These are phyloP conservation scores for Sparidentex hasta DNA, from an alignment of 2,797 vertebrate species.

Conservation along the genomic window DNA sequence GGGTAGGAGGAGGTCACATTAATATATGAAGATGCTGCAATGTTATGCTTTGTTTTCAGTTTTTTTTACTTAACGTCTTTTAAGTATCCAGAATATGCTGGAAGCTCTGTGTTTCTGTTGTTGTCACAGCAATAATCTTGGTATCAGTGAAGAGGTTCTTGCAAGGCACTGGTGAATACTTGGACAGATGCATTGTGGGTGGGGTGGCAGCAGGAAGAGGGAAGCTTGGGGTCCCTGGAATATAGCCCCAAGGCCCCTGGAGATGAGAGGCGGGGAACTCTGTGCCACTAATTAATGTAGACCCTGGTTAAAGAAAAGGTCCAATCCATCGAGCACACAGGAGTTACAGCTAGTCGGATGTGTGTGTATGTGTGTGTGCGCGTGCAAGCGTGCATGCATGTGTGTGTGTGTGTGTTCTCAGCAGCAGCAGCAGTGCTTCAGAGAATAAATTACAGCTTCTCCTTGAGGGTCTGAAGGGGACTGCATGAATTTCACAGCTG, in stretches of 20 bases:
- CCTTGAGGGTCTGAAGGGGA: conserved; percentile 68
- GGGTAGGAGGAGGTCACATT: conserved; percentile 9
- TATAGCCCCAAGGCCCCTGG: conserved; percentile 43
- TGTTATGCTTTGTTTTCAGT: background rate
- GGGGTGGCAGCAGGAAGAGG: conserved; percentile 43
- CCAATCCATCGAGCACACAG: conserved; percentile 20
- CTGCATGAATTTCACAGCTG: conserved; percentile 77
- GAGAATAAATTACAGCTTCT: conserved; percentile 74
- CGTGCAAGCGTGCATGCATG: conserved; percentile 7
- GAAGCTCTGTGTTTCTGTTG: background rate
- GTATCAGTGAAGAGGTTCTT: background rate
- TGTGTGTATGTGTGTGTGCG: conserved; percentile 20
- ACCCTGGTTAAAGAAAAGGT: conserved; percentile 56
- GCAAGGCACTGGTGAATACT: conserved; percentile 4
- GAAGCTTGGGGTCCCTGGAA: conserved; percentile 32
- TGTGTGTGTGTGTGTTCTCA: conserved; percentile 5
- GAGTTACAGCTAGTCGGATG: conserved; percentile 18
- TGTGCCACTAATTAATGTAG: conserved; percentile 73
- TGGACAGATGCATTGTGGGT: conserved; percentile 68
- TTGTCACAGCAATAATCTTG: background rate
- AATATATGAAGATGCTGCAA: conserved; percentile 21
- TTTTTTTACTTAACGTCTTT: conserved; percentile 16
- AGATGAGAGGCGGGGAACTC: conserved; percentile 50
- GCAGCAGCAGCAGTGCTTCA: conserved; percentile 56
- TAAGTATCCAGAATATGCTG: conserved; percentile 47